Base-by-base conservation (phyloP, 2,113 vertebrate species). In the Trinectes maculatus region DNA sequence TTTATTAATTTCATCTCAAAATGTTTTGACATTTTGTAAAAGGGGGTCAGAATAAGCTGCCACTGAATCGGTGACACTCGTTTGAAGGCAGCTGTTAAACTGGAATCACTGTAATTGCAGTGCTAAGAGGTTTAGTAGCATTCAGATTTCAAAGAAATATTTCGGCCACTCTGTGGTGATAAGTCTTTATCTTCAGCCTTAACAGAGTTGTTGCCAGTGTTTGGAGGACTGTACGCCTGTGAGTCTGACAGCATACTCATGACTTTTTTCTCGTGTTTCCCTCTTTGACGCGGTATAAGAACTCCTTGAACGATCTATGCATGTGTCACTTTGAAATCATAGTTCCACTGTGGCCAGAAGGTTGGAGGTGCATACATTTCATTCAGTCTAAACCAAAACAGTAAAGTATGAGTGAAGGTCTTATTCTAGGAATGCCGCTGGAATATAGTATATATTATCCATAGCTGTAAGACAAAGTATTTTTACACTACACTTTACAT, bases 291-390 rank as follows among this genome's bases (percentile, higher is more conserved):
- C 28, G 10, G 24, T 53, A 5, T 6, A 15, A 59, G 37, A 77
- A 48, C 51, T 63, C 57, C 15, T 59, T 64, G 40, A 75, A 65
- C 71, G 82, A 84, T 82, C 80, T 85, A 88, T 86, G 83, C 80
- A 84, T 73, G 22, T 12, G 81, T 76, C 77, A 83, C 79, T 88
- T 83, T 79, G 71, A 75, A 80, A 73, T 43, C 13, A 54, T 2
- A 71, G 77, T 53, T 79, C 71, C 53, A 31, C 5, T 56, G 65
- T 59, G 49, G 73, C 74, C 76, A 64, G 62, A 61, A 33, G 52
- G 16, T 19, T 31, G 6, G 66, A 55, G 58, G 46, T 39, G 71
- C 74, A 62, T 39, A 13, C 47, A 52, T 69, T 71, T 67, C 53
- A 74, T 25, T 25, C 37, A 60, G 6, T 52, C 25, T 19, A 4